Evolutionary conservation across 2,113 vertebrate genomes (phyloP).

Genomic region (Tachuris rubrigastra): DNA sequence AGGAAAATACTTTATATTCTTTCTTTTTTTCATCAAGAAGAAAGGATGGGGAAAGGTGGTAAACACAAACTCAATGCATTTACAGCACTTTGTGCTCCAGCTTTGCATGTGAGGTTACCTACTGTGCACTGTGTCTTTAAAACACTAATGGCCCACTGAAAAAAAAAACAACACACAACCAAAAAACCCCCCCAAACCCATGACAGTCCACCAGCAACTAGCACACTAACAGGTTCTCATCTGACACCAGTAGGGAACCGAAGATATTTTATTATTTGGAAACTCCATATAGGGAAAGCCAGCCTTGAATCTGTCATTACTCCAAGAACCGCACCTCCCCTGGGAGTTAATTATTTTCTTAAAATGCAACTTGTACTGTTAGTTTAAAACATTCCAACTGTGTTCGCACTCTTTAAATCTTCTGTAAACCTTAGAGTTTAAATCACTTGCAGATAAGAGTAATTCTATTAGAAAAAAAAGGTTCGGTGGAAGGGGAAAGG

Average conservation of each 20-base stretch:
- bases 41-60: neutral
- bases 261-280: slow-evolving; percentile 90
- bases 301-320: slow-evolving; percentile 84
- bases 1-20: neutral
- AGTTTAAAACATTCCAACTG: slow-evolving; percentile 91
- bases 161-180: neutral
- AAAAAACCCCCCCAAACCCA: neutral
- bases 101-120: slow-evolving; percentile 18
- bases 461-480: slow-evolving; percentile 78
- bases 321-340: slow-evolving; percentile 82
- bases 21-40: neutral
- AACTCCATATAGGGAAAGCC: slow-evolving; percentile 84
- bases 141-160: slow-evolving; percentile 65
- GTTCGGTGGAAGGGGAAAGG: slow-evolving; percentile 31
- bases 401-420: slow-evolving; percentile 94
- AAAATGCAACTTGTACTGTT: slow-evolving; percentile 84
- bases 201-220: slow-evolving; percentile 81
- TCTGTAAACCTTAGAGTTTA: slow-evolving; percentile 80
- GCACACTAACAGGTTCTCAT: slow-evolving; percentile 89
- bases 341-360: slow-evolving; percentile 92
- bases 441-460: slow-evolving; percentile 87
- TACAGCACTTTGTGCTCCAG: neutral
- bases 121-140: slow-evolving; percentile 71
- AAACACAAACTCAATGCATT: neutral
- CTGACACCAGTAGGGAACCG: slow-evolving; percentile 85